Percentiles rank a stretch among this genome's conserved stretches.
phyloP scores from a whole-genome alignment of 1,140 invertebrate genomes.

The Drosophila teissieri region DNA sequence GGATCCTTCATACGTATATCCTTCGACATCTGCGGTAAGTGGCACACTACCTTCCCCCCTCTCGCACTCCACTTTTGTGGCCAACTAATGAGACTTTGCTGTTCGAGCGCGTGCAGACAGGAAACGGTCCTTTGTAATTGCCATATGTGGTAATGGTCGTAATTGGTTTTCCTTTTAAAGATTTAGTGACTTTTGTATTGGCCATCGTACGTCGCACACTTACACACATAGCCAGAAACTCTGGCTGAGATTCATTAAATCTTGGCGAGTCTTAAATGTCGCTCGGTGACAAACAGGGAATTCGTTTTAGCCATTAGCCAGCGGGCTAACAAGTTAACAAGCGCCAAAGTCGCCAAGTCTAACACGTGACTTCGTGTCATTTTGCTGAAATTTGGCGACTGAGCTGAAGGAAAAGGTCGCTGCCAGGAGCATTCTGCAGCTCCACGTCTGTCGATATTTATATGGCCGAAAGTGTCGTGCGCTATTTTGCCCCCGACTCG shows the following conservation, averaged over 20 bases:
- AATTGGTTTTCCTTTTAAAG: slow-evolving; percentile 82
- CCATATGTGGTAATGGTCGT: slow-evolving; percentile 80
- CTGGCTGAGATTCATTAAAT: slow-evolving; percentile 58
- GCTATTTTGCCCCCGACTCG: slow-evolving; percentile 24
- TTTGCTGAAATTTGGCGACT: slow-evolving; percentile 68
- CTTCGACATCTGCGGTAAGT: slow-evolving; percentile 47
- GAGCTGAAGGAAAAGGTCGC: slow-evolving; percentile 31
- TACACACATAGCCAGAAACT: not conserved
- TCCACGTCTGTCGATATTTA: slow-evolving; percentile 37
- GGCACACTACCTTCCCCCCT: slow-evolving; percentile 23
- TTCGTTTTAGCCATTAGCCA: slow-evolving; percentile 80
- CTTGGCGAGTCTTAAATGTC: slow-evolving; percentile 72
- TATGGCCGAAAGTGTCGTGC: slow-evolving; percentile 18
- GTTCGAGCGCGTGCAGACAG: slow-evolving; percentile 64
- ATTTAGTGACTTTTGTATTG: slow-evolving; percentile 81
- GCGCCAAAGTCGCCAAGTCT: slow-evolving; percentile 79
- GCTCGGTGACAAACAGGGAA: slow-evolving; percentile 68
- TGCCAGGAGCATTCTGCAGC: slow-evolving; percentile 38
- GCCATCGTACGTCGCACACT: slow-evolving; percentile 26
- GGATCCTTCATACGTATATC: not conserved
- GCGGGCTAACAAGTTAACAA: slow-evolving; percentile 76
- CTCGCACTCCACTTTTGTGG: slow-evolving; percentile 42
- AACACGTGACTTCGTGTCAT: slow-evolving; percentile 83
- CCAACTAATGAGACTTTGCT: slow-evolving; percentile 82
- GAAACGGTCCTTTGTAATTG: slow-evolving; percentile 76